A percentile compares a stretch with the other conserved stretches of the same genome.
phyloP scores from a whole-genome alignment of 2,797 vertebrate genomes.

The Falco naumanni region DNA sequence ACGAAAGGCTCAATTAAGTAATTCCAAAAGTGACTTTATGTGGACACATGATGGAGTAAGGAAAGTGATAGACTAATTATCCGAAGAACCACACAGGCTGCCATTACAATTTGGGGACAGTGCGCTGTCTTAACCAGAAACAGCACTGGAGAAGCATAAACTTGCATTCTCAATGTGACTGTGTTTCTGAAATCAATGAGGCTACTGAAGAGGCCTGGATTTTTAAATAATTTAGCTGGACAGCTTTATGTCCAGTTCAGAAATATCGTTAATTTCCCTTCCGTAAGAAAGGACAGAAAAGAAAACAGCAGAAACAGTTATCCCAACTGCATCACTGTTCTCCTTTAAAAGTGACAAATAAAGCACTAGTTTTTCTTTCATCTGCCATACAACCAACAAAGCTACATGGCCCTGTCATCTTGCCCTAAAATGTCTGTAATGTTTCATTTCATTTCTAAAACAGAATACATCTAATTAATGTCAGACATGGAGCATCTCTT shows the following conservation, averaged over 20 bases:
- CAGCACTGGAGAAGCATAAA: neutral
- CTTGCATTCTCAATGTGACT: neutral
- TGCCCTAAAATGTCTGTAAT: neutral
- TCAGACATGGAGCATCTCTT: neutral
- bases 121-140: neutral
- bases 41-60: rapidly evolving
- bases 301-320: neutral
- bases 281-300: neutral
- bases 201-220: neutral
- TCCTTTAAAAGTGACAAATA: neutral
- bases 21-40: neutral
- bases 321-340: neutral
- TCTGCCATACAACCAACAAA: neutral
- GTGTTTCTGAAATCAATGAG: neutral
- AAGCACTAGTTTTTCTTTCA: neutral
- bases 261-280: neutral
- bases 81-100: neutral
- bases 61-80: neutral
- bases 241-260: neutral
- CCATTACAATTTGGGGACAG: neutral
- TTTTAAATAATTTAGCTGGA: neutral
- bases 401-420: neutral
- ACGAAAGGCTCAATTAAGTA: neutral
- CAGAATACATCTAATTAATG: neutral
- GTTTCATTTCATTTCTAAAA: neutral